Evolutionary conservation across 1,140 invertebrate genomes (phyloP).

Genomic region (Acromyrmex charruanus): DNA sequence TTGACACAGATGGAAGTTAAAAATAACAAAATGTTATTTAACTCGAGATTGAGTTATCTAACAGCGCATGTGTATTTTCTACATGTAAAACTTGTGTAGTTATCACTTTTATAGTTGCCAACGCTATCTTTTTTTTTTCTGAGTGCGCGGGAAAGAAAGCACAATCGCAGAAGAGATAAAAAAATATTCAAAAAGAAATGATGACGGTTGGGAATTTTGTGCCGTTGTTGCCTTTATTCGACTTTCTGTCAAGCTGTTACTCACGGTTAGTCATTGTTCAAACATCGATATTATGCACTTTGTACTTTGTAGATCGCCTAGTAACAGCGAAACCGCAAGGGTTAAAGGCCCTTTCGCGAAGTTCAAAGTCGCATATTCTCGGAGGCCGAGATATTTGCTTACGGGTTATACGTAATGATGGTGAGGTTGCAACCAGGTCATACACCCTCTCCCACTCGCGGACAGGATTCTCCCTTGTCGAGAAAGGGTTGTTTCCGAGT

Average conservation of each 20-base stretch:
- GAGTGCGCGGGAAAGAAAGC: not conserved
- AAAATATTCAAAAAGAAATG: not conserved
- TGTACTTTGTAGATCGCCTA: not conserved
- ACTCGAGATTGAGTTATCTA: too few relatives aligned
- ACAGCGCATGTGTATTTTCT: too few relatives aligned
- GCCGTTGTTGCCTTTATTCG: not conserved
- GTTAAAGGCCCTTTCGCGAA: conserved; percentile 29
- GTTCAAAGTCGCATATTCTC: conserved; percentile 35
- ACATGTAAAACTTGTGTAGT: too few relatives aligned
- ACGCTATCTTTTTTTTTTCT: too few relatives aligned
- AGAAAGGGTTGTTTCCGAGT: conserved; percentile 17
- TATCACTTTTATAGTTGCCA: too few relatives aligned
- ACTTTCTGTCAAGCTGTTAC: not conserved
- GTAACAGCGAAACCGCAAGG: not conserved
- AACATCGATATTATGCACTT: conserved; percentile 3
- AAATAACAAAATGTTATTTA: too few relatives aligned
- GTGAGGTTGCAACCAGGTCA: conserved; percentile 62
- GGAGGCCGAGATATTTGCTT: not conserved
- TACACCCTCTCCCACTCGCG: conserved; percentile 63
- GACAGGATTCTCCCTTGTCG: conserved; percentile 43
- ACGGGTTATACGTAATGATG: conserved; percentile 36
- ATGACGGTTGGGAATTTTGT: not conserved
- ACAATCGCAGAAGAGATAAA: not conserved
- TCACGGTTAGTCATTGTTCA: not conserved
- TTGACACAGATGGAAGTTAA: too few relatives aligned